A percentile compares a stretch with the other conserved stretches of the same genome.
These are phyloP conservation scores for Gymnopithys bicolor DNA, from an alignment of 2,797 vertebrate species.

Conservation along the genomic window DNA sequence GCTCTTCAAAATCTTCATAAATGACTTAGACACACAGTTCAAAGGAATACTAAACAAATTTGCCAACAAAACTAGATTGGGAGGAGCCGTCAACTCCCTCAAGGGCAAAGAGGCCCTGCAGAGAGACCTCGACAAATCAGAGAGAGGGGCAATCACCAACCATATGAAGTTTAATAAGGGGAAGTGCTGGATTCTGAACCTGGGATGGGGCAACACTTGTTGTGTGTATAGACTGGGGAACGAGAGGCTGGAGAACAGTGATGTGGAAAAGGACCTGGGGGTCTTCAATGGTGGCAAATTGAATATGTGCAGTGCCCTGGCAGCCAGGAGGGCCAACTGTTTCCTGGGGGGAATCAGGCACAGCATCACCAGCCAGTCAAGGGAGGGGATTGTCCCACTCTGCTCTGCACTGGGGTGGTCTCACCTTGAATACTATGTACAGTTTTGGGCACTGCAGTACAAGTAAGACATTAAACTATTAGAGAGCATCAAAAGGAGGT, in stretches of 20 bases:
- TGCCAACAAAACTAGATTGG: background rate
- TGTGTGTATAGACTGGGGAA: background rate
- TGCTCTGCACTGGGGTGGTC: rapidly evolving
- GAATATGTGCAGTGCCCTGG: background rate
- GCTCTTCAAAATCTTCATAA: background rate
- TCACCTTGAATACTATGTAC: background rate
- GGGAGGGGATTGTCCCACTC: background rate
- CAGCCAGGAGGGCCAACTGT: rapidly evolving
- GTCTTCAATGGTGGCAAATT: rapidly evolving
- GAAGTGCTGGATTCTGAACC: rapidly evolving
- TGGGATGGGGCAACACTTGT: background rate
- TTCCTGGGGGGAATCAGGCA: background rate
- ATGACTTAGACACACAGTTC: rapidly evolving
- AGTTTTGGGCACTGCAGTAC: background rate
- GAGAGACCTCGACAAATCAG: background rate
- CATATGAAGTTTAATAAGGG: rapidly evolving
- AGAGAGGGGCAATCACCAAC: background rate
- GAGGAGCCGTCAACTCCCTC: background rate
- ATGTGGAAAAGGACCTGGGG: background rate
- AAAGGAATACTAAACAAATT: background rate
- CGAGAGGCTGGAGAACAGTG: background rate
- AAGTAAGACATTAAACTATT: background rate
- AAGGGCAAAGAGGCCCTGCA: background rate
- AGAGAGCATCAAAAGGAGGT: background rate
- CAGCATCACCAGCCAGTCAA: rapidly evolving